These are phyloP conservation scores for Eucera pruinosa DNA, from an alignment of 2,888 invertebrate species.

Conservation along the genomic window DNA sequence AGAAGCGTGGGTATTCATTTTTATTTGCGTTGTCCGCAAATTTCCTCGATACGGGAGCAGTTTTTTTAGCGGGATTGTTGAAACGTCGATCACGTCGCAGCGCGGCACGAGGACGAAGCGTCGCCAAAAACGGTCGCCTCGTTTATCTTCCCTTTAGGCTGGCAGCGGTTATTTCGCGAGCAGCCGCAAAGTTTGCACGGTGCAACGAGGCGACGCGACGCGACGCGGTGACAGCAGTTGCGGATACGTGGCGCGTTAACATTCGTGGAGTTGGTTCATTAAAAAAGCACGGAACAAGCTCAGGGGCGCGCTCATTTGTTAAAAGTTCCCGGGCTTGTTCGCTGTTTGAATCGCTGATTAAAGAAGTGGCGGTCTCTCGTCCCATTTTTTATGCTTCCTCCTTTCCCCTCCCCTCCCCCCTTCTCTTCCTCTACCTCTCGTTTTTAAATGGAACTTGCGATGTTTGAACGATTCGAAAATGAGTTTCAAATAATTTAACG, in stretches of 20 bases:
- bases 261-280: slow-evolving; percentile 55
- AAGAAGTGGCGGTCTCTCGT: slow-evolving; percentile 43
- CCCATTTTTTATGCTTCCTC: slow-evolving; percentile 13
- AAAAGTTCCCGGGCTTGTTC: slow-evolving; percentile 46
- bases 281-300: slow-evolving; percentile 53
- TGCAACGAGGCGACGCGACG: slow-evolving; percentile 33
- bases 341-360: slow-evolving; percentile 58
- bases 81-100: slow-evolving; percentile 39
- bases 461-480: background rate
- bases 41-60: slow-evolving; percentile 2
- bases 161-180: slow-evolving; percentile 36
- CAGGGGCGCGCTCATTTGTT: slow-evolving; percentile 49
- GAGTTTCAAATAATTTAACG: background rate
- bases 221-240: slow-evolving; percentile 45
- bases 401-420: background rate
- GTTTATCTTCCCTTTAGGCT: slow-evolving; percentile 27
- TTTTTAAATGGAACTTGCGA: too few relatives aligned
- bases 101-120: background rate
- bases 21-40: background rate
- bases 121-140: slow-evolving; percentile 18
- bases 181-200: slow-evolving; percentile 38
- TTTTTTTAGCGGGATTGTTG: slow-evolving; percentile 37
- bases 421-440: background rate
- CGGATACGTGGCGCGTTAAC: slow-evolving; percentile 54
- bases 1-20: background rate